Percentiles rank a stretch among this genome's conserved stretches.
These are phyloP conservation scores for Stegodyphus mimosarum DNA, from an alignment of 1,140 invertebrate genomes.

Conservation along the genomic window DNA sequence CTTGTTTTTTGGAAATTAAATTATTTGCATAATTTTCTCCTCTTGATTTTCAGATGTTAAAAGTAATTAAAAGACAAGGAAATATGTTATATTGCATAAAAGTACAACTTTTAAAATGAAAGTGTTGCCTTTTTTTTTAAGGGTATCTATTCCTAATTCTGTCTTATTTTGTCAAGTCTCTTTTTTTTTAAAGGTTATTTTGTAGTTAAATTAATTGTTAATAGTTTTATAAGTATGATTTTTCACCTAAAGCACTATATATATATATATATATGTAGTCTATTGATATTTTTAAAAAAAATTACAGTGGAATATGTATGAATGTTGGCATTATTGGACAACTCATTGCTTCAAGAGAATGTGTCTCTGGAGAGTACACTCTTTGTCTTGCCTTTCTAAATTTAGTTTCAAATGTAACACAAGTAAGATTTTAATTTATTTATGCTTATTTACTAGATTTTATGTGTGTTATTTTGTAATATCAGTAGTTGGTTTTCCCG, in stretches of 20 bases:
- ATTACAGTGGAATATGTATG: slow-evolving; percentile 43
- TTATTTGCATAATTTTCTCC: too few species aligned
- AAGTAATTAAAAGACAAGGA: too few species aligned
- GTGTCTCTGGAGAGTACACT: slow-evolving; percentile 67
- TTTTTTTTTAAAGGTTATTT: background rate
- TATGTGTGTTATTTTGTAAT: too few species aligned
- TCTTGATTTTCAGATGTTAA: too few species aligned
- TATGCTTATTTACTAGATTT: too few species aligned
- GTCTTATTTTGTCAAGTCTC: too few species aligned
- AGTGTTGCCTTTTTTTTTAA: too few species aligned
- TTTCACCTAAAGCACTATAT: background rate
- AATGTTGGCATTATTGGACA: slow-evolving; percentile 65
- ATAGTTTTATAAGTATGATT: background rate
- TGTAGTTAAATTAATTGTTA: background rate
- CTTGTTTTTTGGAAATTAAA: too few species aligned
- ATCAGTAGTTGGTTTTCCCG: too few species aligned
- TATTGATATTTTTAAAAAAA: background rate
- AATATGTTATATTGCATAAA: too few species aligned
- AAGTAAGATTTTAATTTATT: slow-evolving; percentile 63
- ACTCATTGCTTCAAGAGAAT: slow-evolving; percentile 68
- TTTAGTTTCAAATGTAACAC: slow-evolving; percentile 66
- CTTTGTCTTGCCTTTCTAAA: slow-evolving; percentile 68
- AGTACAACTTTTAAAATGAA: too few species aligned
- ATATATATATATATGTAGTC: background rate
- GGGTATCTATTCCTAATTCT: too few species aligned